These are phyloP conservation scores for Drosophila mayri DNA, from an alignment of 1,140 invertebrate genomes.

Conservation along the genomic window DNA sequence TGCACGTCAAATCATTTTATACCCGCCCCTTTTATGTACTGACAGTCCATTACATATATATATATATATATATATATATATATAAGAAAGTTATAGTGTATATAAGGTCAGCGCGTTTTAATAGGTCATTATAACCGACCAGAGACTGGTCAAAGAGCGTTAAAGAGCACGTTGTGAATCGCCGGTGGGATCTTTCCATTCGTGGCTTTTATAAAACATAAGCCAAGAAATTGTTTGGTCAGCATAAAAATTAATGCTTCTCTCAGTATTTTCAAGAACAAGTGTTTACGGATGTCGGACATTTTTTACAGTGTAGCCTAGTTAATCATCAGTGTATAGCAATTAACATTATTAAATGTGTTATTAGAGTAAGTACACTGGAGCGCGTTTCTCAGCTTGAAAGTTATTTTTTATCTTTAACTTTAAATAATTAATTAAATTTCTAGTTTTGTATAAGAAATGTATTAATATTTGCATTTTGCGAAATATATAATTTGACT, in stretches of 20 bases:
- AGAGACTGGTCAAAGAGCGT: constrained; percentile 37
- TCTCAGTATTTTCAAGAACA: background rate
- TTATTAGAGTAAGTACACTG: constrained; percentile 19
- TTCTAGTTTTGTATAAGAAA: background rate
- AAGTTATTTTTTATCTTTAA: background rate
- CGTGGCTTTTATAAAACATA: constrained; percentile 21
- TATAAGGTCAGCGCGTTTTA: constrained; percentile 48
- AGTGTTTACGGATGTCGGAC: too few species aligned
- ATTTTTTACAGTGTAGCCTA: constrained; percentile 29
- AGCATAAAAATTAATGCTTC: constrained; percentile 8
- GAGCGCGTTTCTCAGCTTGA: background rate
- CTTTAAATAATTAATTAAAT: background rate
- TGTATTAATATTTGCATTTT: background rate
- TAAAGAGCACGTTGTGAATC: constrained; percentile 36
- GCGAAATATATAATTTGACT: background rate
- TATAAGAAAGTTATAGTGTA: constrained; percentile 35
- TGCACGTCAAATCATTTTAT: constrained; percentile 68
- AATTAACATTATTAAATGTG: constrained; percentile 34
- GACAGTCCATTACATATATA: constrained; percentile 12
- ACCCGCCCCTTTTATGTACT: constrained; percentile 43
- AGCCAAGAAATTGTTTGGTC: constrained; percentile 24
- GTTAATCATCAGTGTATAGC: constrained; percentile 21
- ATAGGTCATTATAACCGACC: constrained; percentile 50
- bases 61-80: constrained; percentile 8
- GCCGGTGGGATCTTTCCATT: constrained; percentile 14